Conservation (phyloP, 2,797 vertebrate species). For the Hipposideros larvatus region DNA sequence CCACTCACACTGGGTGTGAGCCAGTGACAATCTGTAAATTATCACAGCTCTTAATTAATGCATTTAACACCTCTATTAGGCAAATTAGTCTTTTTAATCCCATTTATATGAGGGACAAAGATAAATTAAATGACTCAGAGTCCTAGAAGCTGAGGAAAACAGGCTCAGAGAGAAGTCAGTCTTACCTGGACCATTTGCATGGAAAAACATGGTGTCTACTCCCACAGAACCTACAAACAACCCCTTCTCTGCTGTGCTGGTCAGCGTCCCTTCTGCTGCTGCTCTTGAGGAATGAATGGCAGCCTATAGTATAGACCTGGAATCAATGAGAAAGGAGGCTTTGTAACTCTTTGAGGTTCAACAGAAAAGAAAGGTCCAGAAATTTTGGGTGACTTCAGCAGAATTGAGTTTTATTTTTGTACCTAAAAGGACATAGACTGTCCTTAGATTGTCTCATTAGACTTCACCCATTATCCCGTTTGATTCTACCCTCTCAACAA, state of each 20-base stretch:
- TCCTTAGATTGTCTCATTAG: not conserved
- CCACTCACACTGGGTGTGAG: not conserved
- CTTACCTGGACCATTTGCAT: not conserved
- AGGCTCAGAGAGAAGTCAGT: not conserved
- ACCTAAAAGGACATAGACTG: not conserved
- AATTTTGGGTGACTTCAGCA: not conserved
- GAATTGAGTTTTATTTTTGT: not conserved
- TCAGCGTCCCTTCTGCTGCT: not conserved
- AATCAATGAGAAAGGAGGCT: not conserved
- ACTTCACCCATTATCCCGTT: not conserved
- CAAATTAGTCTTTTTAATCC: conserved; percentile 64
- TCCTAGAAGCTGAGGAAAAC: not conserved
- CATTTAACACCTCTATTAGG: conserved; percentile 61
- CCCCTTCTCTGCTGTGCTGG: too few species aligned
- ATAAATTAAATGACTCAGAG: conserved; percentile 14
- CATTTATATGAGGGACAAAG: not conserved
- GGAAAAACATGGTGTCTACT: not conserved
- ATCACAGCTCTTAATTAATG: conserved; percentile 43
- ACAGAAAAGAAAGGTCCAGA: not conserved
- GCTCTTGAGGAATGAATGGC: not conserved
- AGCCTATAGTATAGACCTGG: not conserved
- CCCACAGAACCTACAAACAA: not conserved
- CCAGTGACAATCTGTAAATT: conserved; percentile 39
- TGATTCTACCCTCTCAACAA: not conserved
- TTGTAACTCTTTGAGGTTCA: not conserved